Evolutionary conservation across 2,797 vertebrate species (phyloP).

Genomic region (Cynopterus sphinx): DNA sequence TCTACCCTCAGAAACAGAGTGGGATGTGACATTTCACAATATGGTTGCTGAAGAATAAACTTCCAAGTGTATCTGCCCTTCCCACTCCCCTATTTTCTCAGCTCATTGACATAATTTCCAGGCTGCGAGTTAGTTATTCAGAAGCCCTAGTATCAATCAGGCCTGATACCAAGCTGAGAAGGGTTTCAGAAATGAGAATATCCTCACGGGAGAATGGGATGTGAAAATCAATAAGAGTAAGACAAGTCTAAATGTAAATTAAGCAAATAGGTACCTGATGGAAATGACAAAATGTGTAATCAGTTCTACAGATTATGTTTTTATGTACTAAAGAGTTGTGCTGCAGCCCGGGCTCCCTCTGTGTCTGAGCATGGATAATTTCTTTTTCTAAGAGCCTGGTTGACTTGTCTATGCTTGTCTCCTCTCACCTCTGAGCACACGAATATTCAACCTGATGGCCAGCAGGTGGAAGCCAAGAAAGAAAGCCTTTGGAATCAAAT

Average conservation of each 20-base stretch:
- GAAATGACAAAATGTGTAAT: neutral
- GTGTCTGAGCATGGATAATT: neutral
- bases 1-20: neutral
- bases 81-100: neutral
- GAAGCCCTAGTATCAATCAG: neutral
- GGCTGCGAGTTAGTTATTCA: neutral
- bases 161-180: neutral
- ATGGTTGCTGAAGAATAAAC: neutral
- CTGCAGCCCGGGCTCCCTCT: neutral
- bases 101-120: neutral
- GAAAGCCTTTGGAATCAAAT: neutral
- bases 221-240: neutral
- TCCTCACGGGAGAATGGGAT: neutral
- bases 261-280: neutral
- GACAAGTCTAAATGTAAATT: neutral
- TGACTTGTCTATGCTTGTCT: neutral
- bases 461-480: constrained; percentile 5
- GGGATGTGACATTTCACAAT: neutral
- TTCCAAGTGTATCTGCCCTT: neutral
- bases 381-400: neutral
- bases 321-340: neutral
- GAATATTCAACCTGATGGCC: neutral
- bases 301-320: neutral
- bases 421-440: neutral
- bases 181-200: neutral